phyloP scores from a whole-genome alignment of 2,797 vertebrate species.

The Morus bassanus region DNA sequence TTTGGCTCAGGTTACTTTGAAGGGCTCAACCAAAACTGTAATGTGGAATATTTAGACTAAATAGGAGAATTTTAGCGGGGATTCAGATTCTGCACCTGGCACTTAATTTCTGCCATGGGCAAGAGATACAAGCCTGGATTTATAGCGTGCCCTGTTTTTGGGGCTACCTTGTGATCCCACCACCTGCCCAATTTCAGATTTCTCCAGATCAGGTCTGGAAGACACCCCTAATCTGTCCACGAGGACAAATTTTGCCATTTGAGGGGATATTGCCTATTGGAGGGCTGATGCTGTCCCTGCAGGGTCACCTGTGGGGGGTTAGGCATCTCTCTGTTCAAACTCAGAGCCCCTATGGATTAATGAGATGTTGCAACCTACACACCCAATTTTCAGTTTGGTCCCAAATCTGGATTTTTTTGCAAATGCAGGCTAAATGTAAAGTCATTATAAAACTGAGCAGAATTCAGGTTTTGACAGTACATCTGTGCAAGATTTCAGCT shows the following conservation, averaged over 20 bases:
- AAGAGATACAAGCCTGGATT: background rate
- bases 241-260: fast-evolving
- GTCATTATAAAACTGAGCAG: background rate
- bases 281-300: background rate
- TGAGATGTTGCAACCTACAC: background rate
- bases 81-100: background rate
- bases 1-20: background rate
- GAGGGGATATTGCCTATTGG: fast-evolving
- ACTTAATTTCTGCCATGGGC: background rate
- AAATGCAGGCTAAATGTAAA: background rate
- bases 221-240: fast-evolving
- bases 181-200: background rate
- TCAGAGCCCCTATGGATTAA: fast-evolving
- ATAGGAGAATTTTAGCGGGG: background rate
- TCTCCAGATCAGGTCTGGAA: background rate
- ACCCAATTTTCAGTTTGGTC: background rate
- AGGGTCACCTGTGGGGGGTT: fast-evolving
- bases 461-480: background rate
- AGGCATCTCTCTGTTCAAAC: background rate
- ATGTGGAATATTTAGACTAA: background rate
- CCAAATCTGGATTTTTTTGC: background rate
- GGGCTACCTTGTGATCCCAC: background rate
- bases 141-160: background rate
- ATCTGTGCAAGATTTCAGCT: background rate
- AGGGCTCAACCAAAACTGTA: background rate